Evolutionary conservation across 2,888 invertebrate genomes (phyloP), one percentile per base, ranked within the genome.

Genomic region (Hirtodrosophila cameraria): DNA sequence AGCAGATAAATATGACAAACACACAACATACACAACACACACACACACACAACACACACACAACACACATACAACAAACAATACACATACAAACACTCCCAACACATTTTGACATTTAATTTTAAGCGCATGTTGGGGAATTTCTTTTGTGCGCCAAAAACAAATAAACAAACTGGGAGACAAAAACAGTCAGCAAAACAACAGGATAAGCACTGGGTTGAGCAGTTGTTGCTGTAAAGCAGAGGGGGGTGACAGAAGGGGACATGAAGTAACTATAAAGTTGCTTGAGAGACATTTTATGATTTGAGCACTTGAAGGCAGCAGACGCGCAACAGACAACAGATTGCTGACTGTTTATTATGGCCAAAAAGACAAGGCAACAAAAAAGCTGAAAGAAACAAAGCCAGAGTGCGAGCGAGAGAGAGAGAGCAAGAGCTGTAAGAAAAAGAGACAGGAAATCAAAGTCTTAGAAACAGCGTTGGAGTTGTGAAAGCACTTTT

Each of bases 101-200:
- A 38, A 57, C 75, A 73, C 84, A 83, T 73, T 86, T 88, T 85
- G 79, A 81, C 81, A 86, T 87, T 87, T 84, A 86, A 88, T 88
- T 87, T 87, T 81, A 87, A 88, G 86, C 88, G 77, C 85, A 83
- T 87, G 86, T 88, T 87, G 73, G 88, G 88, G 88, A 87, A 78
- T 88, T 70, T 87, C 84, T 87, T 86, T 87, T 83, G 84, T 86
- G 76, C 52, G 64, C 72, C 76, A 74, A 77, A 83, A 73, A 66
- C 69, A 69, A 82, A 85, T 84, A 80, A 78, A 82, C 82, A 85
- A 84, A 87, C 86, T 52, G 58, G 50, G 71, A 58, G 64, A 54
- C 67, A 67, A 83, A 67, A 77, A 64, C 69, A 74, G 52, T 57
- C 77, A 57, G 35, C 57, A 36, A 65, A 58, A 60, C 58, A 72